phyloP scores from a whole-genome alignment of 2,888 invertebrate genomes.

The Buathra laborator region DNA sequence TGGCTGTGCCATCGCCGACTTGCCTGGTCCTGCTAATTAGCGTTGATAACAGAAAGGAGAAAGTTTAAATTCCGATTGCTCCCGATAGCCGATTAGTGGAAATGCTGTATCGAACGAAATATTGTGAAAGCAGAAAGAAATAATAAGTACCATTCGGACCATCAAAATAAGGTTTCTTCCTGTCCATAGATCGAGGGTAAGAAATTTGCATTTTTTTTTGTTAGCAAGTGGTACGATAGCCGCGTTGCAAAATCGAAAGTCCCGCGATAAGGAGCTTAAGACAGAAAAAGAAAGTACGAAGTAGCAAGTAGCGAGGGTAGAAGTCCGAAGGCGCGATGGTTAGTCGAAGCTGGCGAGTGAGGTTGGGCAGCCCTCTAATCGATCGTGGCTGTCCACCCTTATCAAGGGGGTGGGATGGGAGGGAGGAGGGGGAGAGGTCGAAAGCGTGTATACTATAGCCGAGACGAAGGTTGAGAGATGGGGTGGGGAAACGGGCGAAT shows the following conservation, averaged over 20 bases:
- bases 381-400: conserved; percentile 86
- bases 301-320: conserved; percentile 67
- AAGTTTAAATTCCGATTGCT: conserved; percentile 44
- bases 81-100: background rate
- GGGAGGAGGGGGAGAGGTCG: conserved; percentile 58
- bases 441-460: conserved; percentile 64
- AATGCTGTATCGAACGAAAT: background rate
- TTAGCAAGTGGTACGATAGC: conserved; percentile 73
- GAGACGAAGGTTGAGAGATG: conserved; percentile 11
- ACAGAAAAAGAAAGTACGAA: conserved; percentile 46
- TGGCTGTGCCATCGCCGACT: conserved; percentile 54
- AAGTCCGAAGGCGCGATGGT: conserved; percentile 68
- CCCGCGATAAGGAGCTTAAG: conserved; percentile 71
- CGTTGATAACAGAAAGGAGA: conserved; percentile 27
- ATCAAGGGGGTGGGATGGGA: conserved; percentile 79
- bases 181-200: background rate
- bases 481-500: conserved; percentile 11
- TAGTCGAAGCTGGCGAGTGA: conserved; percentile 70
- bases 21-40: conserved; percentile 31
- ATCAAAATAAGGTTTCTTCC: background rate
- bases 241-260: conserved; percentile 78
- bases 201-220: conserved; percentile 69
- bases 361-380: conserved; percentile 84
- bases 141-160: background rate
- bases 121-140: background rate